These are phyloP conservation scores for Artibeus lituratus DNA, from an alignment of 2,797 vertebrate genomes.

Conservation along the genomic window DNA sequence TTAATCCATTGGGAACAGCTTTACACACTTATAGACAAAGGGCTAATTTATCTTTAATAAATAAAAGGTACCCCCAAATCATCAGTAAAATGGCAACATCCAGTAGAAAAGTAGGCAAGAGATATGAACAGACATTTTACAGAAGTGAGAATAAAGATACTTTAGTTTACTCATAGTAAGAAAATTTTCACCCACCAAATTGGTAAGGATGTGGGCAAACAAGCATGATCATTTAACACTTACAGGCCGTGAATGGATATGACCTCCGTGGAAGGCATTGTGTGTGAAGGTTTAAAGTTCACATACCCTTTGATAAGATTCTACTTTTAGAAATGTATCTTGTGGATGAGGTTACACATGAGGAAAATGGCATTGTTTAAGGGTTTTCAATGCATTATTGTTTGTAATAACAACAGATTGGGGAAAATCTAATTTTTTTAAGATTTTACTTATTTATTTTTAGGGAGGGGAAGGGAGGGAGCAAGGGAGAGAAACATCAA, in stretches of 20 bases:
- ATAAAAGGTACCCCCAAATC: neutral
- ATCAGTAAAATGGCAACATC: neutral
- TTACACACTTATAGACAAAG: neutral
- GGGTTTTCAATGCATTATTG: neutral
- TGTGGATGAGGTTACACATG: neutral
- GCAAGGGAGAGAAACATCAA: no score
- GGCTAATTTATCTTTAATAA: neutral
- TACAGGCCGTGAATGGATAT: neutral
- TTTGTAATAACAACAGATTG: conserved; percentile 23
- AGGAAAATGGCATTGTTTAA: neutral
- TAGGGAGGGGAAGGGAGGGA: no score
- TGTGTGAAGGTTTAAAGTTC: neutral
- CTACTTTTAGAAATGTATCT: neutral
- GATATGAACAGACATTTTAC: neutral
- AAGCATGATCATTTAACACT: accelerated
- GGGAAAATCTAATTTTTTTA: neutral
- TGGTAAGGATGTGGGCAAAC: neutral
- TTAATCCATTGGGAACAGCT: neutral
- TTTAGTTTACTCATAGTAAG: neutral
- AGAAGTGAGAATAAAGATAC: neutral
- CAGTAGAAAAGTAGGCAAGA: neutral
- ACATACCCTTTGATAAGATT: no score
- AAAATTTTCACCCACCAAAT: neutral
- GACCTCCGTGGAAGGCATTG: neutral
- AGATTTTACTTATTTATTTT: no score